phyloP scores from a whole-genome alignment of 64 coral and sea anemone genomes.

The Acropora tenuis region DNA sequence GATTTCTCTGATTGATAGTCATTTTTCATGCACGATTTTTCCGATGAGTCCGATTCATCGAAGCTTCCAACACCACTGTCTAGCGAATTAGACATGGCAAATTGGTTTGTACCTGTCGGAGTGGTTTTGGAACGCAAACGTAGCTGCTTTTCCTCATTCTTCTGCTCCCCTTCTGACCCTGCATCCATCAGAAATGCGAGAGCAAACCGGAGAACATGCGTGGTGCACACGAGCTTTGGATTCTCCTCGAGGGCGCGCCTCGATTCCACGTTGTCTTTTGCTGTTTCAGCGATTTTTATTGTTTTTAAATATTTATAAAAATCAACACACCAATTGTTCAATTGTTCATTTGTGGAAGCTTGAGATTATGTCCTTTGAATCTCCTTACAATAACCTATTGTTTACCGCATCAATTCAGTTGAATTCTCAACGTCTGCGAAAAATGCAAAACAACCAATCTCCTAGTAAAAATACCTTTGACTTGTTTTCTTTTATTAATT shows the following conservation, averaged over 20 bases:
- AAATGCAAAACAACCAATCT: no score
- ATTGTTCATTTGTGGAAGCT: no score
- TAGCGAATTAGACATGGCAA: slow-evolving; percentile 46
- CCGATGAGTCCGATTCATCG: slow-evolving; percentile 37
- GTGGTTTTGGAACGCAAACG: slow-evolving; percentile 17
- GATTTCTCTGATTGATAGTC: not conserved
- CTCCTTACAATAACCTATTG: no score
- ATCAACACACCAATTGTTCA: no score
- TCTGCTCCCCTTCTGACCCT: not conserved
- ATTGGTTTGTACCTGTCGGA: slow-evolving; percentile 37
- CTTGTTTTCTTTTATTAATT: no score
- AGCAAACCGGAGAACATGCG: slow-evolving; percentile 9
- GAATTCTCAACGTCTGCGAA: no score
- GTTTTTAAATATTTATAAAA: no score
- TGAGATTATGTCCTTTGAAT: no score
- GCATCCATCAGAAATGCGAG: slow-evolving; percentile 23
- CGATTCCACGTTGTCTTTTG: not conserved
- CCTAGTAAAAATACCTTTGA: no score
- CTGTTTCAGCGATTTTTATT: not conserved
- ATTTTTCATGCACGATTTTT: slow-evolving; percentile 10
- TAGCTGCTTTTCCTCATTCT: not conserved
- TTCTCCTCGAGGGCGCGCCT: not conserved
- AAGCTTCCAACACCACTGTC: slow-evolving; percentile 75
- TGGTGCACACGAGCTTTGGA: slow-evolving; percentile 31
- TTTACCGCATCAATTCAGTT: no score